Evolutionary conservation across 2,888 invertebrate genomes (phyloP).

Genomic region (Ochlodes sylvanus): DNA sequence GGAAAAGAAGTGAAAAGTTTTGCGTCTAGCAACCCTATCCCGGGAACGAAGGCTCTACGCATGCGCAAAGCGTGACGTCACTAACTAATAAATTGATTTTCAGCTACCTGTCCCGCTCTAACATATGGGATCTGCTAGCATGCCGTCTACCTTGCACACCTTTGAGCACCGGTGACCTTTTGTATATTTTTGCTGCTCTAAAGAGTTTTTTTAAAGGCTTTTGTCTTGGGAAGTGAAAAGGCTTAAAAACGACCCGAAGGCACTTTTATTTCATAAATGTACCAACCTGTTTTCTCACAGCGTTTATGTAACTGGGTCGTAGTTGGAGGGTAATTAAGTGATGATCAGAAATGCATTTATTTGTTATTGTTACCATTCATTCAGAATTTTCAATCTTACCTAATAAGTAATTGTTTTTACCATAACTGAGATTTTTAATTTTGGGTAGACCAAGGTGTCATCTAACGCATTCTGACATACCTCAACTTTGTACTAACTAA

Average conservation of each 20-base stretch:
- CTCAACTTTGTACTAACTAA: no score
- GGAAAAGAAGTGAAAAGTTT: slow-evolving; percentile 43
- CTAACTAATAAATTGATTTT: slow-evolving; percentile 85
- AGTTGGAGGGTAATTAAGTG: slow-evolving; percentile 35
- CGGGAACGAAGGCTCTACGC: slow-evolving; percentile 71
- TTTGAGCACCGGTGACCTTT: slow-evolving; percentile 79
- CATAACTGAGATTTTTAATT: background rate
- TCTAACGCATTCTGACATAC: no score
- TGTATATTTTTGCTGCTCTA: slow-evolving; percentile 75
- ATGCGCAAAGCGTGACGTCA: slow-evolving; percentile 81
- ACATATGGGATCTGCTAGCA: slow-evolving; percentile 46
- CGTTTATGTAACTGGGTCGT: slow-evolving; percentile 46
- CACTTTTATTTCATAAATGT: slow-evolving; percentile 59
- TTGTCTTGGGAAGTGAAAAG: slow-evolving; percentile 74
- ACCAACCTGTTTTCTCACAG: slow-evolving; percentile 45
- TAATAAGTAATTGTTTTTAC: background rate
- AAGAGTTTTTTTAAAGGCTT: slow-evolving; percentile 70
- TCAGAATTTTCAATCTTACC: no score
- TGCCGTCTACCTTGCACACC: slow-evolving; percentile 61
- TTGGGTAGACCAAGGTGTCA: no score
- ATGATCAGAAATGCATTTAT: background rate
- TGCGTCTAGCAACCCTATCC: slow-evolving; percentile 67
- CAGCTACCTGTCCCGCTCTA: slow-evolving; percentile 65
- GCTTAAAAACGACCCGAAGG: slow-evolving; percentile 64
- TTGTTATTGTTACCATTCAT: no score